A percentile compares a stretch with the other conserved stretches of the same genome.
Evolutionary conservation across 1,140 invertebrate genomes (phyloP).

Genomic region (Thaumetopoea pityocampa): DNA sequence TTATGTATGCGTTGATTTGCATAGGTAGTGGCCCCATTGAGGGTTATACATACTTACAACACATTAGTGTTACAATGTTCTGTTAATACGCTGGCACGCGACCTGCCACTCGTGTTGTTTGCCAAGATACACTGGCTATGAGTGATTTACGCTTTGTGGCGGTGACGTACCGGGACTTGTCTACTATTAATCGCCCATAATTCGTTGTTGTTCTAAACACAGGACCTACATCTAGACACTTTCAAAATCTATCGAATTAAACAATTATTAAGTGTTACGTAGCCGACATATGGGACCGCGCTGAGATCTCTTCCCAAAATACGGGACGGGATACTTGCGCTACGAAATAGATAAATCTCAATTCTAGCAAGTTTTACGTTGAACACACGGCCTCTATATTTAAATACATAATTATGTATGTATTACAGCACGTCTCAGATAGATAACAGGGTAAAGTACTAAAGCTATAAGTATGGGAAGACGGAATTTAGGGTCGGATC

Average conservation of each 20-base stretch:
- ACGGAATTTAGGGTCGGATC: conserved; percentile 38
- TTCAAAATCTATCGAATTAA: conserved; percentile 47
- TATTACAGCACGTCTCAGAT: conserved; percentile 49
- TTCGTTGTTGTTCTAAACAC: conserved; percentile 50
- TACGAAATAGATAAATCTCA: conserved; percentile 32
- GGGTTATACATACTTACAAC: conserved; percentile 69
- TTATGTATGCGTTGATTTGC: conserved; percentile 56
- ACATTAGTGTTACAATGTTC: conserved; percentile 53
- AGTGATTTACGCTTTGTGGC: conserved; percentile 35
- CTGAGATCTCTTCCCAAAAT: conserved; percentile 22
- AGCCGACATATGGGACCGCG: conserved; percentile 17
- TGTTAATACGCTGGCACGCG: conserved; percentile 43
- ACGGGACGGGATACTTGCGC: conserved; percentile 22
- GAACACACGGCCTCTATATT: conserved; percentile 39
- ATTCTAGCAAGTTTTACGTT: conserved; percentile 52
- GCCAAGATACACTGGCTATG: conserved; percentile 50
- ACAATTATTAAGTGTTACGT: conserved; percentile 27
- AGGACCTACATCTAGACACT: conserved; percentile 52
- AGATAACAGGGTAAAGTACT: conserved; percentile 55
- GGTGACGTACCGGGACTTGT: conserved; percentile 25
- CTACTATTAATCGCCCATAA: conserved; percentile 35
- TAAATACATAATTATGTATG: conserved; percentile 43
- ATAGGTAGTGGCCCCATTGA: conserved; percentile 62
- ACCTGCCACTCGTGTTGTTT: conserved; percentile 38
- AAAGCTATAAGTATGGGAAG: conserved; percentile 68